Conservation (phyloP, 2,113 vertebrate species). For the Petromus typicus region DNA sequence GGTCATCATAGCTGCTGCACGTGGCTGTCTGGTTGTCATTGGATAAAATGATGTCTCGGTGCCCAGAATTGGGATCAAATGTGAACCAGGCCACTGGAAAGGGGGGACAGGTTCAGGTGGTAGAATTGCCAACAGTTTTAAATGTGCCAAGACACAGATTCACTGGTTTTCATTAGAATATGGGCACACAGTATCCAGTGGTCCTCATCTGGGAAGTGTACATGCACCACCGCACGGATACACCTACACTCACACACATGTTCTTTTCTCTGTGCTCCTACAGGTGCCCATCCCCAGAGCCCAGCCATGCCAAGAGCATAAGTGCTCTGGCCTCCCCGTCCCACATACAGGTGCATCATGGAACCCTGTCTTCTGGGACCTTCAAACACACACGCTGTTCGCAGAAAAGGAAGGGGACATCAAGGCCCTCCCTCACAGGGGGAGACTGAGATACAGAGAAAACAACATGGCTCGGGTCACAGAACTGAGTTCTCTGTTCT, state of each 20-base stretch:
- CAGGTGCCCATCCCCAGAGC: background rate
- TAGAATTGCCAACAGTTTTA: background rate
- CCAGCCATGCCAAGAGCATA: background rate
- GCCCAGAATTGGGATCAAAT: conserved; percentile 96
- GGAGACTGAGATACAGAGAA: background rate
- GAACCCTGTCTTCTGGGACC: background rate
- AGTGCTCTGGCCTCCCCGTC: background rate
- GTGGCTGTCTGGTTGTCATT: conserved; percentile 97
- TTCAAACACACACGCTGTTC: rapidly evolving
- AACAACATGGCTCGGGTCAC: background rate
- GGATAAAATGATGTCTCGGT: conserved; percentile 96
- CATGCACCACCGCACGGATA: background rate
- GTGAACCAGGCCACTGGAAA: conserved; percentile 97
- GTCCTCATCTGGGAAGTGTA: background rate
- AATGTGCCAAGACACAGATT: background rate
- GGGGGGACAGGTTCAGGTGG: conserved; percentile 14
- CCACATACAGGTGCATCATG: background rate
- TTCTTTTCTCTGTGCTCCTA: background rate
- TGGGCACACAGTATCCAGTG: rapidly evolving
- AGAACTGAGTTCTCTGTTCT: background rate
- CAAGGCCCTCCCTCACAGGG: rapidly evolving
- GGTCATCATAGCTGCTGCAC: conserved; percentile 98
- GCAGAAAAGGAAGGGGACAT: background rate
- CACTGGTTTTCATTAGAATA: rapidly evolving
- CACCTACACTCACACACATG: rapidly evolving